These are phyloP conservation scores for Vollenhovia emeryi DNA, from an alignment of 1,140 invertebrate genomes.

Conservation along the genomic window DNA sequence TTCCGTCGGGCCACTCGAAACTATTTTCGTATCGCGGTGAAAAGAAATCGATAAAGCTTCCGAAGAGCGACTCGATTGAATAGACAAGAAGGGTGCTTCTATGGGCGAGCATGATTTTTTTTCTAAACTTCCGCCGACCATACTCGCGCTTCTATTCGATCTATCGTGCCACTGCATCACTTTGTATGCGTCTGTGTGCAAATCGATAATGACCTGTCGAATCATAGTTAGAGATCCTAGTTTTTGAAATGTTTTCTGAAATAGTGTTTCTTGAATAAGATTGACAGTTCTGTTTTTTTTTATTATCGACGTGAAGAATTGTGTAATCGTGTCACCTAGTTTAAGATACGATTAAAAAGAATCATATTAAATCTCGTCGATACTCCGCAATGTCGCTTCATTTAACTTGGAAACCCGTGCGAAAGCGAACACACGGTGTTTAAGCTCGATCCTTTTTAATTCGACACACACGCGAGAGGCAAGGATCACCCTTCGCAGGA, in stretches of 20 bases:
- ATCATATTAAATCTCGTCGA: neutral
- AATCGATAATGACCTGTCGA: neutral
- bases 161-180: conserved; percentile 17
- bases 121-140: conserved; percentile 66
- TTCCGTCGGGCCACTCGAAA: conserved; percentile 74
- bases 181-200: neutral
- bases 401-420: conserved; percentile 67
- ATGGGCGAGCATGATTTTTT: conserved; percentile 71
- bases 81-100: conserved; percentile 75
- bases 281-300: neutral
- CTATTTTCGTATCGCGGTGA: conserved; percentile 76
- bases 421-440: conserved; percentile 69
- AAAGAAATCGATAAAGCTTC: conserved; percentile 76
- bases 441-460: conserved; percentile 63
- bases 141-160: conserved; percentile 62
- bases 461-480: conserved; percentile 53
- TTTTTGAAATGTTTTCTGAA: neutral
- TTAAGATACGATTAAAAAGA: neutral
- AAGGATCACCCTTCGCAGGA: conserved; percentile 55
- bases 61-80: conserved; percentile 75
- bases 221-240: neutral
- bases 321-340: neutral
- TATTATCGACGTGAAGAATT: neutral
- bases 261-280: neutral
- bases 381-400: conserved; percentile 3